phyloP scores from a whole-genome alignment of 2,888 invertebrate species.

The Diaprepes abbreviatus region DNA sequence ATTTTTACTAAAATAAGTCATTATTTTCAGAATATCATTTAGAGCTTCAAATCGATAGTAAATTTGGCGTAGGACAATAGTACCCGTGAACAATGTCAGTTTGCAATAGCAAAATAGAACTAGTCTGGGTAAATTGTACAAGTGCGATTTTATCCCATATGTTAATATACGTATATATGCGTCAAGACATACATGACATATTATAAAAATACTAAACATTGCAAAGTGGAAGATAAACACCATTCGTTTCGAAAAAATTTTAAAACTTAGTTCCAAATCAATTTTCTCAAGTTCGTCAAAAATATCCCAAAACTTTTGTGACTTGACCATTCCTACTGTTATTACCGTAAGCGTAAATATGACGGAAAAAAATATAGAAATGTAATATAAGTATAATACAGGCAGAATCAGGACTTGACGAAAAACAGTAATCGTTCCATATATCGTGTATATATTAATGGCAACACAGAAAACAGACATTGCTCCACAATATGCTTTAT shows the following conservation, averaged over 20 bases:
- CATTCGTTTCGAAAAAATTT: neutral
- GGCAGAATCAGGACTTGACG: no score
- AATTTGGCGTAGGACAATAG: neutral
- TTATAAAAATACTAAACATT: constrained; percentile 1
- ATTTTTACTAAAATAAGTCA: neutral
- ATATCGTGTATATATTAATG: neutral
- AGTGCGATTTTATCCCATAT: neutral
- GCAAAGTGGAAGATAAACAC: neutral
- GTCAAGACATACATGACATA: neutral
- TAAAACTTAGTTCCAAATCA: neutral
- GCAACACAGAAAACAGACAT: neutral
- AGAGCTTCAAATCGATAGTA: neutral
- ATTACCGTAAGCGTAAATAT: neutral
- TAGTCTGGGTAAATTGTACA: neutral
- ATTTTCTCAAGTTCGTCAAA: neutral
- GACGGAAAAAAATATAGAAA: no score
- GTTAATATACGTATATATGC: neutral
- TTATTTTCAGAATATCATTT: neutral
- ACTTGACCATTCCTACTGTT: neutral
- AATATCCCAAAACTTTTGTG: constrained; percentile 2
- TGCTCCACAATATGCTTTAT: neutral
- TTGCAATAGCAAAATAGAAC: neutral
- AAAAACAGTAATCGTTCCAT: neutral
- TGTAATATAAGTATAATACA: no score
- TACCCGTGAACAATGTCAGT: neutral